Base-by-base conservation (phyloP, 2,888 invertebrate genomes). In the Tribolium freemani region DNA sequence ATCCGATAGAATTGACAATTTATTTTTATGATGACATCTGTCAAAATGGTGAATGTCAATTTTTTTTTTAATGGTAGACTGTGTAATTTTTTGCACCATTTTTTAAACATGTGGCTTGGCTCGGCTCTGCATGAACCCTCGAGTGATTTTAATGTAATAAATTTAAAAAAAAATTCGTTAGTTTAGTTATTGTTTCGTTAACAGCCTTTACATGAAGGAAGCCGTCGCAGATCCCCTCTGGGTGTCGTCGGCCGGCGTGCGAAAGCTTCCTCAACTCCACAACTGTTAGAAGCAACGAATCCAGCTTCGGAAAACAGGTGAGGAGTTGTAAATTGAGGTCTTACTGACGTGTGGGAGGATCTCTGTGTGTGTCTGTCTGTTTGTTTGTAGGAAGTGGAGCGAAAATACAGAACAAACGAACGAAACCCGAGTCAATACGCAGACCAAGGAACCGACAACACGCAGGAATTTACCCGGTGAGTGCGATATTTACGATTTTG, bases 151-250 rank as follows among this genome's bases (percentile, higher is more conserved):
- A 56, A 11, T 56, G 30, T 58, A n/a, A 11, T 11, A 9, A 26
- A 26, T 26, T 26, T 26, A 16, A 1, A 1, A 1, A 16, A 16
- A 16, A 16, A 2, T 26, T 26, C 5, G 26, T 26, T 26, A 5
- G 3, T 26, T 26, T 26, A 6, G 8, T 8, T 38, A 6, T 38
- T 8, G 38, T 38, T 38, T 38, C 2, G 9, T 38, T 38, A 1
- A 9, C 83, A 86, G 86, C 86, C 86, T 26, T 76, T 85, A 54
- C 86, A 86, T 74, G 86, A 86, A 73, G 80, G 81, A 48, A 82
- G 81, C 69, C 83, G 85, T 16, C 81, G 83, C 21, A 80, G 85
- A 53, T 86, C 86, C 56, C 85, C 86, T 58, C 58, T 85, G 69
- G 82, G 81, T 56, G 80, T 78, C 72, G 80, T 78, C n/a, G 77